phyloP scores from a whole-genome alignment of 2,113 vertebrate species.

The Atractosteus spatula region DNA sequence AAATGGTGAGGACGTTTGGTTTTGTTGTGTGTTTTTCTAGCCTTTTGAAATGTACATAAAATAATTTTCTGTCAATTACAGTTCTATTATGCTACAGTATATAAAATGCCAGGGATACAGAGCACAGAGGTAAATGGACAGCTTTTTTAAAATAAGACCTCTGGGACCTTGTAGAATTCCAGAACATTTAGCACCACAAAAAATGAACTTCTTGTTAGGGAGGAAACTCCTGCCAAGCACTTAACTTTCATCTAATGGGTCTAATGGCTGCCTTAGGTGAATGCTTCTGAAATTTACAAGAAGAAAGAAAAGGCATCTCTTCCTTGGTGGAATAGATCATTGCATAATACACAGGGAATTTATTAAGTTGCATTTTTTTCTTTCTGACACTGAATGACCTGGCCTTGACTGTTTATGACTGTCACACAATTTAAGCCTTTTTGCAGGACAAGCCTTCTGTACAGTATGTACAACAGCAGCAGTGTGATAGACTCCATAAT shows the following conservation, averaged over 20 bases:
- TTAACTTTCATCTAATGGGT: conserved; percentile 7
- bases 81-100: no score
- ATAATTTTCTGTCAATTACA: no score
- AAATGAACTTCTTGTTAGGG: background rate
- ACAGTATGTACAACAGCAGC: conserved; percentile 51
- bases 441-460: conserved; percentile 33
- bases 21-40: no score
- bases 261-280: conserved; percentile 6
- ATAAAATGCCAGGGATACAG: no score
- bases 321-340: background rate
- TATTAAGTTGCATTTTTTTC: conserved; percentile 6
- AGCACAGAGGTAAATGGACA: no score
- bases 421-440: conserved; percentile 59
- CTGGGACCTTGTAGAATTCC: background rate
- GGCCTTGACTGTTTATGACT: conserved; percentile 57
- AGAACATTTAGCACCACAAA: background rate
- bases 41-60: no score
- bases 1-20: no score
- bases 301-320: background rate
- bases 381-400: conserved; percentile 37
- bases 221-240: conserved; percentile 3
- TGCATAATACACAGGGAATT: no score
- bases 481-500: conserved; percentile 49
- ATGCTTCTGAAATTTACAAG: background rate
- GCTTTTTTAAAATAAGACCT: background rate